Conservation (phyloP, 2,113 vertebrate genomes). For the Phrynosoma blainvillii region DNA sequence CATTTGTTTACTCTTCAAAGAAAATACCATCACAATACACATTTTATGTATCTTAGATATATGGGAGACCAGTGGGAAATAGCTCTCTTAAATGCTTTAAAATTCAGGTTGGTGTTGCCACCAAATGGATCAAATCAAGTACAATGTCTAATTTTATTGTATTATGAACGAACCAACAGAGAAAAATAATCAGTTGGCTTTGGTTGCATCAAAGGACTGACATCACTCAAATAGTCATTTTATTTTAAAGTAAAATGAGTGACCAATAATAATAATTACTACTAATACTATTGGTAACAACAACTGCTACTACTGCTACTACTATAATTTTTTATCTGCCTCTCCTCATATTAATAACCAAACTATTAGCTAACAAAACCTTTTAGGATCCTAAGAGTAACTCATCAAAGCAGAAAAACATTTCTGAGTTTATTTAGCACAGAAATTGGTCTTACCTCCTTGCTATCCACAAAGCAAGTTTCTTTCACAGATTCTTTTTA, state of each 20-base stretch:
- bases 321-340: no score
- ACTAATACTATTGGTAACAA: no score
- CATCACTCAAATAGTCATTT: background rate
- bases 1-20: background rate
- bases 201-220: no score
- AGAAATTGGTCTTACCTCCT: background rate
- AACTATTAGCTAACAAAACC: background rate
- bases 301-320: no score
- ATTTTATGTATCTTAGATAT: no score
- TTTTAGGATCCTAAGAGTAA: background rate
- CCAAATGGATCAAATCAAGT: background rate
- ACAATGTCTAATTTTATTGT: background rate
- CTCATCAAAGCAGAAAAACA: background rate
- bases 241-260: background rate
- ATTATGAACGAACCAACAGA: background rate
- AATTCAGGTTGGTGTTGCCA: background rate
- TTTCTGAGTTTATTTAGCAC: background rate
- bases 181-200: background rate
- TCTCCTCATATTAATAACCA: background rate
- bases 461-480: background rate
- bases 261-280: no score
- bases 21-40: background rate
- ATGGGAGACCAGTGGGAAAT: no score
- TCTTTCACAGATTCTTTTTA: background rate
- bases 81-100: background rate